Percentiles rank a stretch among this genome's conserved stretches.
These are phyloP conservation scores for Oscheius myriophilus DNA, from an alignment of 2,888 invertebrate genomes.

Conservation along the genomic window DNA sequence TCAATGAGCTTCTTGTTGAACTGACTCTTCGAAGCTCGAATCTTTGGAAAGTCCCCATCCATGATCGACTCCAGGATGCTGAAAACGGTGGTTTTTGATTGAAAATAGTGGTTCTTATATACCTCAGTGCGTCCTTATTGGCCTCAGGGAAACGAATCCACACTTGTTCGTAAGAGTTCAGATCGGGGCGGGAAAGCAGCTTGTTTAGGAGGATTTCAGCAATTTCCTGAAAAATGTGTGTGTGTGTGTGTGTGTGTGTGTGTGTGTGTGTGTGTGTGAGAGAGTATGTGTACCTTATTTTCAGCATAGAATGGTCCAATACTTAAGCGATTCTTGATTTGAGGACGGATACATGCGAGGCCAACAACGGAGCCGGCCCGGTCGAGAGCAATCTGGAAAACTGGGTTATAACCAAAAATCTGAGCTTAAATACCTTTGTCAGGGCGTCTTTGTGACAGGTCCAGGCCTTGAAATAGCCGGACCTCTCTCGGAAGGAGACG, in stretches of 20 bases:
- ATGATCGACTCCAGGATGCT: neutral
- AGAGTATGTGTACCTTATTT: neutral
- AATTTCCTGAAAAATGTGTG: slow-evolving; percentile 4
- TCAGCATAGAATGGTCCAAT: slow-evolving; percentile 6
- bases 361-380: neutral
- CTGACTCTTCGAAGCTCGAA: neutral
- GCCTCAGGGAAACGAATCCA: slow-evolving; percentile 1
- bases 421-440: neutral
- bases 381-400: neutral
- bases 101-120: neutral
- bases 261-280: neutral
- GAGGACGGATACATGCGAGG: neutral
- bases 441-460: neutral
- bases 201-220: neutral
- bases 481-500: neutral
- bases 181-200: neutral
- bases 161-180: neutral
- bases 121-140: neutral
- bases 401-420: neutral
- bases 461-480: neutral
- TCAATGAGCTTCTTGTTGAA: neutral
- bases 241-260: neutral
- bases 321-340: neutral
- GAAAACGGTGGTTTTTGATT: neutral
- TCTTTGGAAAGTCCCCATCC: neutral